Evolutionary conservation across 2,797 vertebrate genomes (phyloP).

Genomic region (Oreochromis grahami): DNA sequence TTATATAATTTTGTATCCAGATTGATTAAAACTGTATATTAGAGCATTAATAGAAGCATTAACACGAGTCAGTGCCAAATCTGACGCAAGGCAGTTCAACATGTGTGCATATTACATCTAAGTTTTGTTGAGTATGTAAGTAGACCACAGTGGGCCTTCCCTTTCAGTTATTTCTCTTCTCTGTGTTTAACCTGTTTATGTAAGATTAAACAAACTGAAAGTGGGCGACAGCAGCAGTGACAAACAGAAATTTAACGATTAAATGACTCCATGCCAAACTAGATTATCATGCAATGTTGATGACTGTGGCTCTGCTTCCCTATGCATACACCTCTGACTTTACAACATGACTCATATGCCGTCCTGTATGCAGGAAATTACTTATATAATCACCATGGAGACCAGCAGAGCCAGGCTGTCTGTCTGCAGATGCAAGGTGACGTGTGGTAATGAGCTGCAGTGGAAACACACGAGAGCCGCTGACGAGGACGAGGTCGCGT

Average conservation of each 20-base stretch:
- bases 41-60: background rate
- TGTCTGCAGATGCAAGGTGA: background rate
- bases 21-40: background rate
- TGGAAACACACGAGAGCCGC: background rate
- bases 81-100: background rate
- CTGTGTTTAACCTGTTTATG: background rate
- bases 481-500: background rate
- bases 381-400: conserved; percentile 10
- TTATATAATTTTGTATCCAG: background rate
- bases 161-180: background rate
- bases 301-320: background rate
- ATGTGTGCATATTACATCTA: background rate
- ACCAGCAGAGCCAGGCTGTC: background rate
- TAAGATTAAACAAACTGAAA: background rate
- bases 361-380: background rate
- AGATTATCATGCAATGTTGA: background rate
- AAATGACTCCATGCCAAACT: background rate
- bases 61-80: background rate
- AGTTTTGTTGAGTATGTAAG: background rate
- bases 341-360: conserved; percentile 5
- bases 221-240: background rate
- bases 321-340: background rate
- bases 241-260: background rate
- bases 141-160: background rate
- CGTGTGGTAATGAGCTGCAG: background rate